These are phyloP conservation scores for Salarias fasciatus DNA, from an alignment of 2,797 vertebrate species.

Conservation along the genomic window DNA sequence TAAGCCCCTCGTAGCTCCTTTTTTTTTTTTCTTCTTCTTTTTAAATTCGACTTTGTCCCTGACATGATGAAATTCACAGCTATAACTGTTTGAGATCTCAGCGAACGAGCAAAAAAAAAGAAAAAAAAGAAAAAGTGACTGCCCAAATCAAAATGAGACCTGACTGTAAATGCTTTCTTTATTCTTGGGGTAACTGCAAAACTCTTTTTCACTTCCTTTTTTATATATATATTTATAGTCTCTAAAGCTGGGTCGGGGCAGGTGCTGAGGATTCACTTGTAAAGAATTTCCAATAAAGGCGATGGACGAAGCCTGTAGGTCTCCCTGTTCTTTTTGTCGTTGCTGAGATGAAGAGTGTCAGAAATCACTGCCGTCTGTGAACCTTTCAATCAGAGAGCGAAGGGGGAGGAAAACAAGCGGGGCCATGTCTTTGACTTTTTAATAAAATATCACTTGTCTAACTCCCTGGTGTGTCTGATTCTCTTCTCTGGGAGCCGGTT, in stretches of 20 bases:
- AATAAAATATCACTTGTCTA: slow-evolving; percentile 73
- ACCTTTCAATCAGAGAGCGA: slow-evolving; percentile 54
- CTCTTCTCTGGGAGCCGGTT: slow-evolving; percentile 31
- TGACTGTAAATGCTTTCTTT: slow-evolving; percentile 77
- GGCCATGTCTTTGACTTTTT: slow-evolving; percentile 71
- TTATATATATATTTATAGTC: slow-evolving; percentile 79
- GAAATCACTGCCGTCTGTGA: slow-evolving; percentile 75
- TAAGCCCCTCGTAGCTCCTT: no score
- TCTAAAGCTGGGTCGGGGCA: slow-evolving; percentile 65
- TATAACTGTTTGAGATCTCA: slow-evolving; percentile 37
- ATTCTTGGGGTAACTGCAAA: slow-evolving; percentile 70
- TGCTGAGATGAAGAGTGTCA: slow-evolving; percentile 33
- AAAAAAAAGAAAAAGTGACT: slow-evolving; percentile 33
- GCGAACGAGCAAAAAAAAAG: slow-evolving; percentile 34
- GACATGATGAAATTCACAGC: slow-evolving; percentile 4
- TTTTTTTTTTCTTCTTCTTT: not conserved
- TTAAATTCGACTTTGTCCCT: slow-evolving; percentile 43
- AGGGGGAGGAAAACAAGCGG: slow-evolving; percentile 23
- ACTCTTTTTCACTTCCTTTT: slow-evolving; percentile 76
- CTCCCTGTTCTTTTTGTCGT: slow-evolving; percentile 46
- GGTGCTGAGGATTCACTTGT: slow-evolving; percentile 64
- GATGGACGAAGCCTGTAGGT: slow-evolving; percentile 48
- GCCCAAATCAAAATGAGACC: slow-evolving; percentile 61
- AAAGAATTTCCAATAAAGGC: slow-evolving; percentile 78
- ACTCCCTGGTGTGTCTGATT: slow-evolving; percentile 40